Evolutionary conservation across 2,113 vertebrate species (phyloP), one percentile per base, ranked within the genome.

Genomic region (Catharus bicknelli): DNA sequence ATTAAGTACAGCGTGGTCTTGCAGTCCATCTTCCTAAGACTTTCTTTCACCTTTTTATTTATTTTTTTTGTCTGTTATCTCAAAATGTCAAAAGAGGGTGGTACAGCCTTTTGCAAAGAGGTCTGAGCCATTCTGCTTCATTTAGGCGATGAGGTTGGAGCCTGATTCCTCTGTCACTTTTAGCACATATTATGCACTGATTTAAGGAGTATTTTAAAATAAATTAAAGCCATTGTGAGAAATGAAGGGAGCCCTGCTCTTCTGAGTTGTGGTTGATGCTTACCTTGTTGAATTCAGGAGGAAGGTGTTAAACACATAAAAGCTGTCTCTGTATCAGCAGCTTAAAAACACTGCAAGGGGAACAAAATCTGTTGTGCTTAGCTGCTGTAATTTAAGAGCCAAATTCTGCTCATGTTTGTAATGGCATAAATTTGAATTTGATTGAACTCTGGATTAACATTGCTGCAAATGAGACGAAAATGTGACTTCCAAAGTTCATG

Each of bases 291-390:
- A 90, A 86, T 94, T 58, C 75, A 70, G 63, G 75, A 74, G 74
- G 82, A 86, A 83, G 17, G 72, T 36, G 83, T 94, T 95, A 83
- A 91, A 85, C 57, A 66, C 72, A 83, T 86, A 91, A 91, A 96
- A 96, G 74, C 81, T 90, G 70, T 85, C 76, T 94, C 67, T 92
- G 54, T 93, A 67, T 89, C 89, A 90, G 70, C 38, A 89, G 38
- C 86, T 92, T 96, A 83, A 93, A 94, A 95, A 90, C 74, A 87
- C 78, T 89, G 67, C n/a, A 80, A 93, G 74, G 66, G 70, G 93
- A 96, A 95, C 66, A 88, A 94, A 92, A 94, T 69, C 86, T 89
- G 84, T 93, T 91, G 70, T 95, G n/a, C 74, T 92, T 89, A 51
- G 74, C 59, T 93, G 89, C 81, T 84, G 23, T 84, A 84, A 87